A percentile compares a stretch with the other conserved stretches of the same genome.
phyloP scores from a whole-genome alignment of 2,797 vertebrate genomes.

The Spinibarbus caldwelli region DNA sequence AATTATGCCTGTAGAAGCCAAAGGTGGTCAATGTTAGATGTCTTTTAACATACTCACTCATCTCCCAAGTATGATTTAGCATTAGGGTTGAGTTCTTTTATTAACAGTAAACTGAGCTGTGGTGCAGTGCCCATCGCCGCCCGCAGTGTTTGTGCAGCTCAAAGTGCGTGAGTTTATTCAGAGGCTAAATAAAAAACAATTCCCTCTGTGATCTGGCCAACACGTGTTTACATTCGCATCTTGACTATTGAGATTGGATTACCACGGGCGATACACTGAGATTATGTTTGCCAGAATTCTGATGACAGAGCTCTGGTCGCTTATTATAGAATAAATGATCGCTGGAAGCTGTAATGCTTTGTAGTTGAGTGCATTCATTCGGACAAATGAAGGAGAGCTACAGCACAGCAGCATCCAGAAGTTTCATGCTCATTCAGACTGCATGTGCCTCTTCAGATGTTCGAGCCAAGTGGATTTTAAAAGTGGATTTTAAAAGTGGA shows the following conservation, averaged over 20 bases:
- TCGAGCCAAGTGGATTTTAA: constrained; percentile 6
- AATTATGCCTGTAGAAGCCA: neutral
- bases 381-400: constrained; percentile 12
- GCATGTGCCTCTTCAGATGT: constrained; percentile 4
- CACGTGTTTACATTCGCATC: constrained; percentile 43
- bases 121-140: constrained; percentile 29
- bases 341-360: constrained; percentile 30
- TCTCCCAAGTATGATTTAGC: constrained; percentile 4
- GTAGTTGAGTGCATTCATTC: constrained; percentile 21
- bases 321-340: constrained; percentile 21
- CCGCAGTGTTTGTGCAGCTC: constrained; percentile 35
- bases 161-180: constrained; percentile 47
- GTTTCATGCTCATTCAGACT: constrained; percentile 19
- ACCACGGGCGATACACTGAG: constrained; percentile 8
- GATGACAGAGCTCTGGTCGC: constrained; percentile 8
- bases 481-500: too few relatives aligned
- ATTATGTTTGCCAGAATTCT: constrained; percentile 16
- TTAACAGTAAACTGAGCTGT: constrained; percentile 41
- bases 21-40: neutral
- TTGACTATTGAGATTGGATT: constrained; percentile 20
- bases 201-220: constrained; percentile 25
- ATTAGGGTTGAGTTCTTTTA: constrained; percentile 35
- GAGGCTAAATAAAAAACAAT: constrained; percentile 48
- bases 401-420: neutral
- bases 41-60: neutral